Evolutionary conservation across 1,140 invertebrate species (phyloP).

Genomic region (Stegodyphus dumicola): DNA sequence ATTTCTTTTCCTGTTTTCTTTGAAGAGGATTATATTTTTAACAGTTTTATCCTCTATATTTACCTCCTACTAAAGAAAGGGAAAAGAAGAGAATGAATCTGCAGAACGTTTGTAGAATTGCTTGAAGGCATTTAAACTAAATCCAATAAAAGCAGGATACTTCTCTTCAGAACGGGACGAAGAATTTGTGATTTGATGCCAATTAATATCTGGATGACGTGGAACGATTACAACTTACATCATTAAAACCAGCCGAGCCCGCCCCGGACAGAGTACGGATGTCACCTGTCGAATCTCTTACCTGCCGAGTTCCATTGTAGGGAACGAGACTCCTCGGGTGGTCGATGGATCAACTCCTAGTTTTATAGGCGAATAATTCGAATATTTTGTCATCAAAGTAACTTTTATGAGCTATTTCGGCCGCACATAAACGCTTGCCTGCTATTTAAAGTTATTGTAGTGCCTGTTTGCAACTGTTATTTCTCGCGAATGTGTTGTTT

Average conservation of each 20-base stretch:
- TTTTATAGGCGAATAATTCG: constrained; percentile 58
- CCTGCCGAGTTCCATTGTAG: neutral
- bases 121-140: too few relatives aligned
- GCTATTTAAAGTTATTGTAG: neutral
- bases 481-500: too few relatives aligned
- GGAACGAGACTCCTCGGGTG: constrained; percentile 17
- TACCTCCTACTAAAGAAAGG: too few relatives aligned
- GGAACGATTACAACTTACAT: constrained; percentile 13
- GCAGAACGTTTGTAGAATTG: too few relatives aligned
- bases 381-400: constrained; percentile 55
- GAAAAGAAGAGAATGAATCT: too few relatives aligned
- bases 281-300: neutral
- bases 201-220: constrained; percentile 48
- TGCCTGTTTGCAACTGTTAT: too few relatives aligned
- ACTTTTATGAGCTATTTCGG: constrained; percentile 46
- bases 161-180: constrained; percentile 1
- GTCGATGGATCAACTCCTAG: constrained; percentile 16
- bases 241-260: constrained; percentile 12
- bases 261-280: neutral
- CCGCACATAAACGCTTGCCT: constrained; percentile 9
- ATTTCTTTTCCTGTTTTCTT: too few relatives aligned
- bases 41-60: too few relatives aligned
- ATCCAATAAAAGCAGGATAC: too few relatives aligned
- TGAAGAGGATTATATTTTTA: too few relatives aligned
- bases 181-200: constrained; percentile 24